phyloP scores from a whole-genome alignment of 1,140 invertebrate genomes.

The Leptinotarsa lineolata region DNA sequence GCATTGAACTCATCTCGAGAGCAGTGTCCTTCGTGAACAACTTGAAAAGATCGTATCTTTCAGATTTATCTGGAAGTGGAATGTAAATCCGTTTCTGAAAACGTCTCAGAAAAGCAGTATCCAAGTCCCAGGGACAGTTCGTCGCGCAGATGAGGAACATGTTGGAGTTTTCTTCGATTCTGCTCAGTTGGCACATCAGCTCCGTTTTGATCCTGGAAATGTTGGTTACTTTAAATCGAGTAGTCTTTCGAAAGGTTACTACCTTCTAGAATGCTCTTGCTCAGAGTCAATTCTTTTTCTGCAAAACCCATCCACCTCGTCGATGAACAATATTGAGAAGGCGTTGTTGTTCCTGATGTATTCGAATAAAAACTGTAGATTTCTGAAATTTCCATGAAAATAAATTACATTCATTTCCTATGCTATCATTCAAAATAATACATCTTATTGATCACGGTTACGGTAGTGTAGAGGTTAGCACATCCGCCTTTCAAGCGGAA shows the following conservation, averaged over 20 bases:
- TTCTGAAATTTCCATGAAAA: constrained; percentile 44
- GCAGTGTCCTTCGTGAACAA: constrained; percentile 37
- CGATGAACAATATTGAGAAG: constrained; percentile 62
- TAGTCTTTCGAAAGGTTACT: background rate
- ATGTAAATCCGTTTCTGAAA: constrained; percentile 66
- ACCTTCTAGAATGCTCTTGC: constrained; percentile 59
- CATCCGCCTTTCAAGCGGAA: too few species aligned
- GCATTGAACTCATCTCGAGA: constrained; percentile 28
- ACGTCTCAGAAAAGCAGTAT: constrained; percentile 64
- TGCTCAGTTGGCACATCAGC: constrained; percentile 61
- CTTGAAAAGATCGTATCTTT: constrained; percentile 44
- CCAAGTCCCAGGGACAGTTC: constrained; percentile 70
- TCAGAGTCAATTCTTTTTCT: constrained; percentile 58
- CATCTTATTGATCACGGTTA: too few species aligned
- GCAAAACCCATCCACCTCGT: constrained; percentile 66
- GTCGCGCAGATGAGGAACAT: constrained; percentile 65
- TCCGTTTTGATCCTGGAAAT: constrained; percentile 61
- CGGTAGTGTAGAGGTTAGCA: too few species aligned
- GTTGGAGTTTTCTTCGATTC: constrained; percentile 51
- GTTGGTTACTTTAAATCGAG: background rate
- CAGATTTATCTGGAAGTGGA: constrained; percentile 60
- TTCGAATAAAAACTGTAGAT: constrained; percentile 59
- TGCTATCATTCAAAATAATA: too few species aligned
- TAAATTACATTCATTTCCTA: background rate
- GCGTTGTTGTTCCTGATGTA: constrained; percentile 52